A percentile compares a stretch with the other conserved stretches of the same genome.
These are phyloP conservation scores for Stigmatopora argus DNA, from an alignment of 2,113 vertebrate species.

Conservation along the genomic window DNA sequence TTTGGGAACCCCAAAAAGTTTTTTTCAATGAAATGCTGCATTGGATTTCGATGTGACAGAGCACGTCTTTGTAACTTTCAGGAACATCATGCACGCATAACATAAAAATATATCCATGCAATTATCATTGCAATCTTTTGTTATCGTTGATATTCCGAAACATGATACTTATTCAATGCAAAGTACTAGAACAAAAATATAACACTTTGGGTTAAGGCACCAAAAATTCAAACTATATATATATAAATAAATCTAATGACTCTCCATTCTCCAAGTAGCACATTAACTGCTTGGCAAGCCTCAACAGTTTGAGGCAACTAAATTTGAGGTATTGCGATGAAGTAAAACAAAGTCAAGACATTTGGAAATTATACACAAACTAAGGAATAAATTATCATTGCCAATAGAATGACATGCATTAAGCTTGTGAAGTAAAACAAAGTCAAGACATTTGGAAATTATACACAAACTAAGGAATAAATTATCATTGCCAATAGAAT, in stretches of 20 bases:
- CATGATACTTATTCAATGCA: neutral
- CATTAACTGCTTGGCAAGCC: constrained; percentile 15
- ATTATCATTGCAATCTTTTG: neutral
- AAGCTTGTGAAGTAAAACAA: constrained; percentile 30
- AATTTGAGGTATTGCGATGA: constrained; percentile 40
- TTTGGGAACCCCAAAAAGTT: constrained; percentile 10
- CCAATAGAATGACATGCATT: constrained; percentile 9
- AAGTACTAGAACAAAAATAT: constrained; percentile 5
- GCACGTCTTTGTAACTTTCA: constrained; percentile 5
- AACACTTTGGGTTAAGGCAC: constrained; percentile 68
- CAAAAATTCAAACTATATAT: constrained; percentile 40
- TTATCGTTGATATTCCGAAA: constrained; percentile 11
- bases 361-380: neutral
- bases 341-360: neutral
- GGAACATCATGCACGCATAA: constrained; percentile 35
- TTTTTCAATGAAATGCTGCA: constrained; percentile 26
- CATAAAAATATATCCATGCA: constrained; percentile 41
- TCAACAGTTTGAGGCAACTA: constrained; percentile 43
- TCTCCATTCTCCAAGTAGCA: constrained; percentile 24
- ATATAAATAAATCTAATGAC: constrained; percentile 32
- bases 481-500: constrained; percentile 1
- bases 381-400: neutral
- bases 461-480: neutral
- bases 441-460: neutral
- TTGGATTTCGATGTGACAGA: constrained; percentile 28